A percentile compares a stretch with the other conserved stretches of the same genome.
Conservation (phyloP, 2,888 invertebrate genomes). For the Strigamia maritima region DNA sequence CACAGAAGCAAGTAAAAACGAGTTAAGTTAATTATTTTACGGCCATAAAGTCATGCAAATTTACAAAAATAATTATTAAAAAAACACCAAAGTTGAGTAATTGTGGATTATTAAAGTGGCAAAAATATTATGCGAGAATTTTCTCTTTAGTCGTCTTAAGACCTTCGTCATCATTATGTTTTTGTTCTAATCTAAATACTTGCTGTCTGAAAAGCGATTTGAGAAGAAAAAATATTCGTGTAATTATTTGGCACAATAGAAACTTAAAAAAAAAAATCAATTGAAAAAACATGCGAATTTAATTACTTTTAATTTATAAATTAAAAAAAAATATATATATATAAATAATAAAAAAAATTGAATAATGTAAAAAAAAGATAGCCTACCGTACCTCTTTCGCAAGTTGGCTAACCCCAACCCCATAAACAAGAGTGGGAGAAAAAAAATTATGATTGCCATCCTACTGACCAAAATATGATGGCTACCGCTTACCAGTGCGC, state of each 20-base stretch:
- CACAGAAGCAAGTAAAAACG: neutral
- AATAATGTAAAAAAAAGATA: neutral
- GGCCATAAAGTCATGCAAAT: neutral
- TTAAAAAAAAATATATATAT: neutral
- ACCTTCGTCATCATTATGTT: too few species aligned
- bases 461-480: slow-evolving; percentile 4
- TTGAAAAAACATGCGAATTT: too few species aligned
- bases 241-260: too few species aligned
- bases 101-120: too few species aligned
- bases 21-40: neutral
- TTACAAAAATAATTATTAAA: neutral
- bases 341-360: neutral
- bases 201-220: too few species aligned
- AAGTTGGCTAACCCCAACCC: neutral
- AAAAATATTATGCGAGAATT: too few species aligned
- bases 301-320: neutral
- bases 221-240: too few species aligned
- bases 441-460: neutral
- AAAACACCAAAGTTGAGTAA: neutral
- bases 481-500: neutral
- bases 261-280: too few species aligned
- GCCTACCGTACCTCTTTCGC: neutral
- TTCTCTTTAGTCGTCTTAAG: too few species aligned
- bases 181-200: too few species aligned
- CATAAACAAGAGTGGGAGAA: neutral